phyloP scores from a whole-genome alignment of 1,140 invertebrate species.

The Oscheius sp. region DNA sequence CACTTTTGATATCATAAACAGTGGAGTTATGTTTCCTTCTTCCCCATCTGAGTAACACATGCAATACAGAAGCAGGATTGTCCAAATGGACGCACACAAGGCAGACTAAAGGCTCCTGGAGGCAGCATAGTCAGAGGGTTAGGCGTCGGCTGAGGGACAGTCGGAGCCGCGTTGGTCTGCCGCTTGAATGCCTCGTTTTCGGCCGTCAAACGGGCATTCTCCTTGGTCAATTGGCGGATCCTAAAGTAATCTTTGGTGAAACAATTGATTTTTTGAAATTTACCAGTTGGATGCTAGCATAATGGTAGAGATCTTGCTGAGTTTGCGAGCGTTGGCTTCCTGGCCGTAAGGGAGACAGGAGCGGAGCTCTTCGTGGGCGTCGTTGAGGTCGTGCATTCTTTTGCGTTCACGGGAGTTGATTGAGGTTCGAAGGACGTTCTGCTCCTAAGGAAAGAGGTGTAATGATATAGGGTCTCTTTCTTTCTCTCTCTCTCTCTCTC shows the following conservation, averaged over 20 bases:
- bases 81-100: not conserved
- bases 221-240: not conserved
- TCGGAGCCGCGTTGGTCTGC: too few relatives aligned
- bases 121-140: not conserved
- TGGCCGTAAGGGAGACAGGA: slow-evolving; percentile 25
- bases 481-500: too few relatives aligned
- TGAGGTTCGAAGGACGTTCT: slow-evolving; percentile 21
- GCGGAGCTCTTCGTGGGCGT: slow-evolving; percentile 25
- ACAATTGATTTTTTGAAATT: not conserved
- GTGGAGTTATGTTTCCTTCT: too few relatives aligned
- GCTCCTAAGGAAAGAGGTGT: slow-evolving; percentile 5
- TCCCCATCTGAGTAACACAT: not conserved
- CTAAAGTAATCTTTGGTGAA: not conserved
- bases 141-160: not conserved
- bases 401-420: slow-evolving; percentile 27
- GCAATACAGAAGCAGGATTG: not conserved
- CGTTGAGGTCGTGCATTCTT: slow-evolving; percentile 35
- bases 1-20: too few relatives aligned
- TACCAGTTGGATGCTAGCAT: slow-evolving; percentile 17
- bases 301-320: slow-evolving; percentile 14
- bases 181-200: not conserved
- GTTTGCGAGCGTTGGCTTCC: slow-evolving; percentile 15
- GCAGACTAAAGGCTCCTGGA: not conserved
- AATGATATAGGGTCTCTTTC: too few relatives aligned
- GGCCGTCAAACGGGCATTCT: not conserved